Conservation (phyloP, 2,113 vertebrate genomes). For the Phoenicopterus ruber region DNA sequence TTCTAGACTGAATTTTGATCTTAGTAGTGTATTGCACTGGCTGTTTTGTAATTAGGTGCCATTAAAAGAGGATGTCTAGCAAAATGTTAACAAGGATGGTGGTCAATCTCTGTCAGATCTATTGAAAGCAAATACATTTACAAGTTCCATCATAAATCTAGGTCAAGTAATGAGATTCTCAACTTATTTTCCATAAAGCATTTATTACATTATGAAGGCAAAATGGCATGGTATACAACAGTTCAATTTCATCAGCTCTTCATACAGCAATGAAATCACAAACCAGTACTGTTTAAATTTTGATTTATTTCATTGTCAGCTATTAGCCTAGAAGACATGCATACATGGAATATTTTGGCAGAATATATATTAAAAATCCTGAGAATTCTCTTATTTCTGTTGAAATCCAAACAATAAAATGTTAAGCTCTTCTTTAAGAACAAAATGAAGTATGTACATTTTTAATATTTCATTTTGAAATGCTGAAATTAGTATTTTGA, state of each 20-base stretch:
- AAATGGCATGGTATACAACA: constrained; percentile 22
- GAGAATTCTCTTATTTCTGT: background rate
- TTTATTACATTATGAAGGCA: constrained; percentile 33
- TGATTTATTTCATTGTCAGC: background rate
- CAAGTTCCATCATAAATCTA: constrained; percentile 38
- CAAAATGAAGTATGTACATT: background rate
- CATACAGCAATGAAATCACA: background rate
- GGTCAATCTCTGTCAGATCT: constrained; percentile 42
- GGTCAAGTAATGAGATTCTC: constrained; percentile 36
- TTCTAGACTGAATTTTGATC: constrained; percentile 38
- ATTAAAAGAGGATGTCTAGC: constrained; percentile 32
- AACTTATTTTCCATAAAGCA: constrained; percentile 43
- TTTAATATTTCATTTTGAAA: background rate
- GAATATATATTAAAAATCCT: background rate
- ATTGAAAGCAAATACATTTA: constrained; percentile 57
- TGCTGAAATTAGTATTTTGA: background rate
- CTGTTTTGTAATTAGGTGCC: constrained; percentile 45
- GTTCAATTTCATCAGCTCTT: constrained; percentile 39
- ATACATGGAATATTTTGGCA: background rate
- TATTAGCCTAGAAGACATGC: background rate
- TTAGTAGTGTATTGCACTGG: background rate
- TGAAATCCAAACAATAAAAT: background rate
- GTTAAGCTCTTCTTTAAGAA: background rate
- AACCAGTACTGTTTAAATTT: background rate
- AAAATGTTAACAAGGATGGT: constrained; percentile 35